phyloP scores from a whole-genome alignment of 2,113 vertebrate genomes.

The Microcebus ravelobensis region DNA sequence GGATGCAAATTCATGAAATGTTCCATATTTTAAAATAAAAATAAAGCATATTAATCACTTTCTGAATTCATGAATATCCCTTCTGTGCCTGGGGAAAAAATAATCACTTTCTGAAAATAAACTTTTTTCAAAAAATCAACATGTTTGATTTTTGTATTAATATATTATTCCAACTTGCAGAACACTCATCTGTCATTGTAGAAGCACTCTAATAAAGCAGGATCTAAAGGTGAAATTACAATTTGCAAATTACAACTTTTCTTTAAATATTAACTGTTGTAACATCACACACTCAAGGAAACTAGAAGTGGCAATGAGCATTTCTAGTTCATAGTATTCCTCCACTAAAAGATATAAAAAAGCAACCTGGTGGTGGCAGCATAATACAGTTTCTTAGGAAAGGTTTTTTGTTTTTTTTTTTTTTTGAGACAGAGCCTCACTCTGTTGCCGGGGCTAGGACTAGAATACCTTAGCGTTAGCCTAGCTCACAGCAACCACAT shows the following conservation, averaged over 20 bases:
- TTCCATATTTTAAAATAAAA: too few relatives aligned
- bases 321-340: background rate
- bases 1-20: too few relatives aligned
- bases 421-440: too few relatives aligned
- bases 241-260: background rate
- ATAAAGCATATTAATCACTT: too few relatives aligned
- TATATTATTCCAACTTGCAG: background rate
- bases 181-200: background rate
- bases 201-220: background rate
- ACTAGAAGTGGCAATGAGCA: background rate
- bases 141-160: background rate
- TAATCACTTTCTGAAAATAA: too few relatives aligned
- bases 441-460: too few relatives aligned
- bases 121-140: too few relatives aligned
- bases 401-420: background rate
- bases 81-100: too few relatives aligned
- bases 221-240: background rate
- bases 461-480: too few relatives aligned
- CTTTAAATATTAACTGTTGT: background rate
- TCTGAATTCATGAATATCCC: too few relatives aligned
- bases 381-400: background rate
- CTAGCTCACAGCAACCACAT: too few relatives aligned
- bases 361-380: constrained; percentile 57
- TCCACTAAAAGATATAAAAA: background rate
- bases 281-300: background rate